These are phyloP conservation scores for Caenorhabditis sp. DNA, from an alignment of 2,888 invertebrate genomes.

Conservation along the genomic window DNA sequence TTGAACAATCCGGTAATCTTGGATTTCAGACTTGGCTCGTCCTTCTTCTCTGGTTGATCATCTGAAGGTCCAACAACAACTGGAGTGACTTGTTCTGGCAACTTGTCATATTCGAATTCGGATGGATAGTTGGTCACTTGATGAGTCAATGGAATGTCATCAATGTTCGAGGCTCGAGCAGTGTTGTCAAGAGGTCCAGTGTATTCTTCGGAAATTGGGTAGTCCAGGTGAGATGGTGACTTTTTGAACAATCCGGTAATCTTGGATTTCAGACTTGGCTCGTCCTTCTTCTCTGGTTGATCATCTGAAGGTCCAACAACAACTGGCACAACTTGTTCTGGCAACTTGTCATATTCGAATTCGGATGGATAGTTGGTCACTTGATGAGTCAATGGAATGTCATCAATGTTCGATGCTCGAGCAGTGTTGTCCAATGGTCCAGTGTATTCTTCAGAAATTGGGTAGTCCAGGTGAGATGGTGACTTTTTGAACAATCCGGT, in stretches of 20 bases:
- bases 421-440: slow-evolving; percentile 10
- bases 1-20: slow-evolving; percentile 37
- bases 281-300: slow-evolving; percentile 6
- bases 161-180: slow-evolving; percentile 4
- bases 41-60: background rate
- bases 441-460: slow-evolving; percentile 16
- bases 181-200: slow-evolving; percentile 32
- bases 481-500: slow-evolving; percentile 42
- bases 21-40: slow-evolving; percentile 1
- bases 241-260: slow-evolving; percentile 36
- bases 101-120: slow-evolving; percentile 1
- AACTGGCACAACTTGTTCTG: slow-evolving; percentile 3
- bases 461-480: slow-evolving; percentile 40
- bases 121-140: no score
- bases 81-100: background rate
- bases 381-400: background rate
- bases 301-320: background rate
- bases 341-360: background rate
- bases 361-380: no score
- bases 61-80: background rate
- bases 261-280: slow-evolving; percentile 10
- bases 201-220: slow-evolving; percentile 43
- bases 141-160: background rate
- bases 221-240: slow-evolving; percentile 48
- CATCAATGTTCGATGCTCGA: slow-evolving; percentile 15